Percentiles rank a stretch among this genome's conserved stretches.
Evolutionary conservation across 2,113 vertebrate genomes (phyloP).

Genomic region (Junco hyemalis): DNA sequence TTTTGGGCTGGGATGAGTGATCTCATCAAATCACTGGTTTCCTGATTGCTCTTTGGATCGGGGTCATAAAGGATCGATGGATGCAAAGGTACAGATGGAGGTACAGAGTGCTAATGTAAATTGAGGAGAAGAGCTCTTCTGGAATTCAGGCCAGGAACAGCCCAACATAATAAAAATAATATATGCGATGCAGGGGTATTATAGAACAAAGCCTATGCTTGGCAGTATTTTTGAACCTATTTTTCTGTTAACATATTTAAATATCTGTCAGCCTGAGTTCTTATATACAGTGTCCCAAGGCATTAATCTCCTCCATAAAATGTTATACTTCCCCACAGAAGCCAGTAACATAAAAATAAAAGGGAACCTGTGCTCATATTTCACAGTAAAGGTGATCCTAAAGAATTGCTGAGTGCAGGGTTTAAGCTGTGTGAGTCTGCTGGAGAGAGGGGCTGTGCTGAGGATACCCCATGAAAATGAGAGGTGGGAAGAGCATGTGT

Average conservation of each 20-base stretch:
- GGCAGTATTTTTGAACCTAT: conserved; percentile 4
- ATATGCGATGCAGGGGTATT: background rate
- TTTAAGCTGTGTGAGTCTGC: background rate
- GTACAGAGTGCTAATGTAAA: background rate
- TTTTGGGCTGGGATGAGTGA: background rate
- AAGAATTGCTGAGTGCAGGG: background rate
- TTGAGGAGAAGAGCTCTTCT: background rate
- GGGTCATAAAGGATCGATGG: background rate
- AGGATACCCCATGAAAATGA: background rate
- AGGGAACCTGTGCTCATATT: background rate
- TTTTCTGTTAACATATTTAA: conserved; percentile 28
- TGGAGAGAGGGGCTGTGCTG: background rate
- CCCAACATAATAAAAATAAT: conserved; percentile 20
- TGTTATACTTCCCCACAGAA: background rate
- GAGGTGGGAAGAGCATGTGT: background rate
- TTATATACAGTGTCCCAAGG: background rate
- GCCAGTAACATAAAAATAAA: background rate
- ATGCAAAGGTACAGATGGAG: background rate
- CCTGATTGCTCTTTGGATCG: background rate
- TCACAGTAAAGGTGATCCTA: conserved; percentile 3
- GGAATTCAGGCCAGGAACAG: background rate
- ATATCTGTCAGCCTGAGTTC: background rate
- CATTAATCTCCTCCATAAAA: conserved; percentile 44
- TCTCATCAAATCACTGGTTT: background rate
- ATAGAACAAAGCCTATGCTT: background rate